Percentiles rank a stretch among this genome's conserved stretches.
phyloP scores from a whole-genome alignment of 2,797 vertebrate genomes.

The Cyclura pinguis region DNA sequence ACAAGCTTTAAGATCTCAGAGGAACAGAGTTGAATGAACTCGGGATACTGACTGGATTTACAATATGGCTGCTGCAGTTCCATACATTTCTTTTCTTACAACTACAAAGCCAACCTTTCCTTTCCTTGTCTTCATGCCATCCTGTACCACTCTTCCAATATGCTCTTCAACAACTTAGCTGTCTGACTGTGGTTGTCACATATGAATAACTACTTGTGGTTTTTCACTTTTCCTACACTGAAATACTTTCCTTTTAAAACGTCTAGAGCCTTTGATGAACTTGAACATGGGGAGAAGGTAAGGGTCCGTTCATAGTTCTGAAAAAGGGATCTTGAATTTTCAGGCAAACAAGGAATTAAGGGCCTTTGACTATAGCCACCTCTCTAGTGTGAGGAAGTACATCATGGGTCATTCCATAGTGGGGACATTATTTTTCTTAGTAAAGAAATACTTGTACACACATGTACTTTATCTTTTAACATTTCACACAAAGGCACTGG shows the following conservation, averaged over 20 bases:
- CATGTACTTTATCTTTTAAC: slow-evolving; percentile 58
- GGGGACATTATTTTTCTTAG: slow-evolving; percentile 45
- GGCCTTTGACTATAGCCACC: slow-evolving; percentile 10
- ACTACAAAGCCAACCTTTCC: neutral
- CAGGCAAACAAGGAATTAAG: neutral
- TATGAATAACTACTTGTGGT: neutral
- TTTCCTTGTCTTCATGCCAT: neutral
- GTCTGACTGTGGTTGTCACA: neutral
- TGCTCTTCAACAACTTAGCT: neutral
- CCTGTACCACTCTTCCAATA: neutral
- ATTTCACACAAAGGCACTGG: slow-evolving; percentile 55
- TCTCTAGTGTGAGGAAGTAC: slow-evolving; percentile 36
- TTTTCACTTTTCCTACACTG: neutral
- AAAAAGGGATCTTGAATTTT: slow-evolving; percentile 7
- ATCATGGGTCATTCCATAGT: slow-evolving; percentile 5
- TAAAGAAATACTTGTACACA: slow-evolving; percentile 32
- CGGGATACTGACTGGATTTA: too few species aligned
- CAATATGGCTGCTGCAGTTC: neutral
- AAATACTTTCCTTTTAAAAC: neutral
- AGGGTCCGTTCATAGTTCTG: neutral
- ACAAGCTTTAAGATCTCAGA: neutral
- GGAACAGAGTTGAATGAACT: neutral
- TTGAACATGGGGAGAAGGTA: neutral
- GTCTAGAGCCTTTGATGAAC: neutral
- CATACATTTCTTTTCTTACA: neutral